phyloP scores from a whole-genome alignment of 2,113 vertebrate species.

The Harpagus bidentatus region DNA sequence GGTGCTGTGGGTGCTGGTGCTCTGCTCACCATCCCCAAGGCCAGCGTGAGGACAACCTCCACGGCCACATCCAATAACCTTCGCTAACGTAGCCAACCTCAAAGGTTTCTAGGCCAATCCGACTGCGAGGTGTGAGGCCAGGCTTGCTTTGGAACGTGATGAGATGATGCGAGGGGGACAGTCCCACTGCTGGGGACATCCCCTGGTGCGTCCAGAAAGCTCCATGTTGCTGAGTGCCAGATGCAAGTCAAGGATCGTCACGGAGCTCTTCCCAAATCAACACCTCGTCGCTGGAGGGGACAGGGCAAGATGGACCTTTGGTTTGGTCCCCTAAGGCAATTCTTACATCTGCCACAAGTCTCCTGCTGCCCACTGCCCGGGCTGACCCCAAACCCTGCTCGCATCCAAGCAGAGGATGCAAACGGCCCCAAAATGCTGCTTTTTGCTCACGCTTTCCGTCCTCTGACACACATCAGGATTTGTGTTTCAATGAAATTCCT shows the following conservation, averaged over 20 bases:
- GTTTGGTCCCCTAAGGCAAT: neutral
- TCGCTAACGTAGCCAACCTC: fast-evolving
- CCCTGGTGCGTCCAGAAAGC: neutral
- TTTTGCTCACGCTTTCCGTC: neutral
- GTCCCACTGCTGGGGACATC: neutral
- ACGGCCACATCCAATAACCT: neutral
- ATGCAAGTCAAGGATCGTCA: neutral
- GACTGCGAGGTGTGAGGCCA: neutral
- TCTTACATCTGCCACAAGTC: neutral
- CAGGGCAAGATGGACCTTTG: neutral
- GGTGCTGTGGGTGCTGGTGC: neutral
- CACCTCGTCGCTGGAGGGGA: neutral
- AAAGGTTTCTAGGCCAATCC: neutral
- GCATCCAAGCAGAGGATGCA: neutral
- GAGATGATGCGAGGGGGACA: neutral
- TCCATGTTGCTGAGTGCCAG: neutral
- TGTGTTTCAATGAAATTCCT: fast-evolving
- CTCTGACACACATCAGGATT: neutral
- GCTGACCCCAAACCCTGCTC: neutral
- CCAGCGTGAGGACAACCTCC: neutral
- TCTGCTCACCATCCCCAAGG: neutral
- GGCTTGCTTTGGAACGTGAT: neutral
- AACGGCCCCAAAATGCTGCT: fast-evolving
- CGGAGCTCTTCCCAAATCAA: neutral
- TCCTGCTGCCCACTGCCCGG: neutral